phyloP scores from a whole-genome alignment of 2,888 invertebrate species.

The Cosmia pyralina region DNA sequence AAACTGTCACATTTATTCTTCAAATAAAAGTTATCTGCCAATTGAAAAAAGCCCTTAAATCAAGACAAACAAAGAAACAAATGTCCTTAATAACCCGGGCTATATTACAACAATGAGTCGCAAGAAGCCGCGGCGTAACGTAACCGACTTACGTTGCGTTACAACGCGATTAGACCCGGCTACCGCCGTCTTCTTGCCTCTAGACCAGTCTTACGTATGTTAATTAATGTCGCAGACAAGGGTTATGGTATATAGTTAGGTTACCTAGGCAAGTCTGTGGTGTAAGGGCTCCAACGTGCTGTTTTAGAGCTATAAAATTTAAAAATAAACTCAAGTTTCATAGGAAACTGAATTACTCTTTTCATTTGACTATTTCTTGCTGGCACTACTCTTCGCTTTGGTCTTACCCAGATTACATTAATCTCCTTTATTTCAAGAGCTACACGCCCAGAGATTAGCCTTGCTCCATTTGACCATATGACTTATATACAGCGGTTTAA shows the following conservation, averaged over 20 bases:
- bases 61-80: constrained; percentile 21
- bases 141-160: constrained; percentile 41
- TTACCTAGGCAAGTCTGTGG: not conserved
- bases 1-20: no score
- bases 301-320: not conserved
- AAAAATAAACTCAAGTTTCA: not conserved
- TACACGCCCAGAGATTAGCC: not conserved
- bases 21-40: no score
- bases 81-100: constrained; percentile 7
- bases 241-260: constrained; percentile 32
- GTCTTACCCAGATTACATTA: not conserved
- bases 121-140: constrained; percentile 19
- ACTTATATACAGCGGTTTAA: no score
- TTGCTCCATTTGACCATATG: no score
- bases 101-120: constrained; percentile 20
- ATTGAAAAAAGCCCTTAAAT: no score
- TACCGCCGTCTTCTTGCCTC: constrained; percentile 29
- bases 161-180: constrained; percentile 48
- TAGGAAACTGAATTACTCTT: not conserved
- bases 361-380: not conserved
- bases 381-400: not conserved
- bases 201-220: constrained; percentile 56
- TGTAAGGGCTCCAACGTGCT: not conserved
- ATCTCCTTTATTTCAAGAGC: not conserved
- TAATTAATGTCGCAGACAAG: constrained; percentile 46